These are phyloP conservation scores for Pseudorectes ferrugineus DNA, from an alignment of 2,113 vertebrate species.

Conservation along the genomic window DNA sequence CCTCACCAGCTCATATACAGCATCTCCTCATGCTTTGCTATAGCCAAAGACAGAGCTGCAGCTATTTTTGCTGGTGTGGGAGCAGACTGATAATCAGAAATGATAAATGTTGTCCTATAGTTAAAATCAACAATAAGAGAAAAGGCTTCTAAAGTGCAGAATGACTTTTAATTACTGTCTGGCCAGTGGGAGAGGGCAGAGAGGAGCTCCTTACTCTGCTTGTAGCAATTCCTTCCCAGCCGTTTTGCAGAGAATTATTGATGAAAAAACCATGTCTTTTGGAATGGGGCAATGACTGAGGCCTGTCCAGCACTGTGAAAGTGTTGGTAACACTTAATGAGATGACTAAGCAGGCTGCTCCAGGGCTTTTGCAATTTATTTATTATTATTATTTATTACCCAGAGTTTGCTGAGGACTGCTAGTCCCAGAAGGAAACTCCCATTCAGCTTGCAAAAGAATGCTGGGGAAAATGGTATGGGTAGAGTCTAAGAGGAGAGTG, in stretches of 20 bases:
- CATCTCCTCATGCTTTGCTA: neutral
- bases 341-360: conserved; percentile 51
- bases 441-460: neutral
- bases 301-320: conserved; percentile 20
- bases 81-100: neutral
- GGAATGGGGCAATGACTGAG: conserved; percentile 17
- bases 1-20: neutral
- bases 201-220: neutral
- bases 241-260: neutral
- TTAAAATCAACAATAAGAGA: neutral
- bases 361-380: conserved; percentile 1
- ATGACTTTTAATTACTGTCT: neutral
- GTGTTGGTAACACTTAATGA: conserved; percentile 46
- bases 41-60: neutral
- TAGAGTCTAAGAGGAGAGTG: neutral
- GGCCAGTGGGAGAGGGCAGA: neutral
- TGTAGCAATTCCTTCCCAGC: neutral
- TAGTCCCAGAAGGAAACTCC: conserved; percentile 3
- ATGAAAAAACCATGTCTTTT: conserved; percentile 34
- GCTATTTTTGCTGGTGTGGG: neutral
- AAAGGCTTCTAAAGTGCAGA: neutral
- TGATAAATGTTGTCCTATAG: neutral
- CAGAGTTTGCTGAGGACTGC: conserved; percentile 5
- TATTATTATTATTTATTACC: conserved; percentile 55
- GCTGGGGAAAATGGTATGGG: neutral